Evolutionary conservation across 2,797 vertebrate genomes (phyloP).

Genomic region (Chiloscyllium punctatum): DNA sequence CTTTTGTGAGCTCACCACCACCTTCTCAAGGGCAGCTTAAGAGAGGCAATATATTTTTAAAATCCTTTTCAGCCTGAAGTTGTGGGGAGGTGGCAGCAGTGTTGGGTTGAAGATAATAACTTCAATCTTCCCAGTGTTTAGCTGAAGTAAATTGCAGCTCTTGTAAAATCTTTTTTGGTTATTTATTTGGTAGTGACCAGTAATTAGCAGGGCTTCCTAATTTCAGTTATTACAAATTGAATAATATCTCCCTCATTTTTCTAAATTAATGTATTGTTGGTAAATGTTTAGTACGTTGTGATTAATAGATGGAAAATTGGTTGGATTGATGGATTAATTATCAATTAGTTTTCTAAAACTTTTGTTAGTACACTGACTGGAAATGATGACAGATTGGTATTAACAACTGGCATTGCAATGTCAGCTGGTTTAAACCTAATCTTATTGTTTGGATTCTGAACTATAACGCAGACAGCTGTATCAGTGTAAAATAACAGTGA

Average conservation of each 20-base stretch:
- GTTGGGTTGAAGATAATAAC: neutral
- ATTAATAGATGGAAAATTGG: neutral
- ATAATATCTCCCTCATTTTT: neutral
- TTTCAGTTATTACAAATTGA: neutral
- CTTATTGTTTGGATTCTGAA: slow-evolving; percentile 44
- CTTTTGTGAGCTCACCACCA: neutral
- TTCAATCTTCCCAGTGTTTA: neutral
- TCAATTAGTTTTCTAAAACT: neutral
- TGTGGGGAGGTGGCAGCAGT: neutral
- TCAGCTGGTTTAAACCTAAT: slow-evolving; percentile 49
- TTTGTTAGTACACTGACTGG: slow-evolving; percentile 37
- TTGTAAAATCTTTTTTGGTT: neutral
- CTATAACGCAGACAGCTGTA: slow-evolving; percentile 46
- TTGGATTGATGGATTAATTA: neutral
- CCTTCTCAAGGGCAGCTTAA: too few species aligned
- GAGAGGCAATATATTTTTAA: neutral
- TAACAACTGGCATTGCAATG: slow-evolving; percentile 43
- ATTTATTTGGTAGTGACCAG: neutral
- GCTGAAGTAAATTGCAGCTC: neutral
- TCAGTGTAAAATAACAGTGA: slow-evolving; percentile 32
- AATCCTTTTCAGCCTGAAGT: neutral
- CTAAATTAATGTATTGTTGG: neutral
- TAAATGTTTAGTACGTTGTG: neutral
- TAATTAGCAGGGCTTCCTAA: neutral
- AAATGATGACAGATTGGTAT: slow-evolving; percentile 46